These are phyloP conservation scores for Cepphus grylle DNA, from an alignment of 2,113 vertebrate species.

Conservation along the genomic window DNA sequence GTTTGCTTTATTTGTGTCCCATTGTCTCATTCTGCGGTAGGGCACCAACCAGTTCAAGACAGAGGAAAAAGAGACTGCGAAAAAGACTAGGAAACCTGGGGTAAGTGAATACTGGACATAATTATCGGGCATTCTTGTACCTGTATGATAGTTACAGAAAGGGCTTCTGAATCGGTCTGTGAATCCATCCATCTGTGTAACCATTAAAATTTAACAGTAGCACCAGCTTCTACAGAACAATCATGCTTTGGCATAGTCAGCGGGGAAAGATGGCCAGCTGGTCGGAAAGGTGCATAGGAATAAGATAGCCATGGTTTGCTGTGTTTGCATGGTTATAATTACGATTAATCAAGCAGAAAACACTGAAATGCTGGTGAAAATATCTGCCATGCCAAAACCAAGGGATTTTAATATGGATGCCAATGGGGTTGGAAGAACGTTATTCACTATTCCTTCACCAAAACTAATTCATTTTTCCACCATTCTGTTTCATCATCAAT, in stretches of 20 bases:
- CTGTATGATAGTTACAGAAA: not conserved
- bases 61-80: not conserved
- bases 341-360: not conserved
- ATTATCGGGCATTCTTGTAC: not conserved
- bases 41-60: fast-evolving
- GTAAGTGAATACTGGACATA: not conserved
- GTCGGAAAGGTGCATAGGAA: not conserved
- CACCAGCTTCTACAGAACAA: not conserved
- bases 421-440: not conserved
- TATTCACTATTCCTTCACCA: not conserved
- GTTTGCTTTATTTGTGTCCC: not conserved
- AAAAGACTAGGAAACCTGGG: not conserved
- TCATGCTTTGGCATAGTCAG: not conserved
- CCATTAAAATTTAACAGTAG: not conserved
- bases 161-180: not conserved
- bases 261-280: not conserved
- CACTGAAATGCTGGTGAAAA: not conserved
- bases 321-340: not conserved
- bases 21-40: not conserved
- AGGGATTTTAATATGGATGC: not conserved
- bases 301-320: not conserved
- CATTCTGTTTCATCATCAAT: not conserved
- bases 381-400: not conserved
- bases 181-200: not conserved
- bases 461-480: not conserved